These are phyloP conservation scores for Paramuricea clavata DNA, from an alignment of 92 coral and sea anemone species.

Conservation along the genomic window DNA sequence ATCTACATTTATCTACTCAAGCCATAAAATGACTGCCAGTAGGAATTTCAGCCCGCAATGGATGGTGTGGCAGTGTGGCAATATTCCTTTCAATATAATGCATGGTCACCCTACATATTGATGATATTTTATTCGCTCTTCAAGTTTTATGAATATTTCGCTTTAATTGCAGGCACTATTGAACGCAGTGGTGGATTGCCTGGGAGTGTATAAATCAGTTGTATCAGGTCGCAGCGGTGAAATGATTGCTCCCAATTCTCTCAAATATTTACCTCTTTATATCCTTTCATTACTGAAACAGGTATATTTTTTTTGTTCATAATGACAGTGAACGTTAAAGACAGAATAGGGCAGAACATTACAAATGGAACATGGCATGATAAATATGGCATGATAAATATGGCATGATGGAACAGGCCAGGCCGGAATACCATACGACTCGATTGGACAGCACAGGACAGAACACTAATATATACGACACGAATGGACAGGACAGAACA, in stretches of 20 bases:
- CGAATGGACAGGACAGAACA: too few relatives aligned
- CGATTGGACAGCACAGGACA: background rate
- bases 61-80: too few relatives aligned
- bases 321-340: too few relatives aligned
- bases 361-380: too few relatives aligned
- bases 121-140: background rate
- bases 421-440: too few relatives aligned
- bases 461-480: background rate
- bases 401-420: background rate
- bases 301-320: constrained; percentile 57
- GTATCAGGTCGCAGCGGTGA: constrained; percentile 92
- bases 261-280: constrained; percentile 84
- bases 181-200: constrained; percentile 94
- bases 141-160: background rate
- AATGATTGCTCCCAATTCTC: constrained; percentile 86
- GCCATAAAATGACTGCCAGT: too few relatives aligned
- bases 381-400: too few relatives aligned
- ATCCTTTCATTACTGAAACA: constrained; percentile 90
- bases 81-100: too few relatives aligned
- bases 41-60: too few relatives aligned
- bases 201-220: constrained; percentile 78
- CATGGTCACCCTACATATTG: background rate
- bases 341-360: background rate
- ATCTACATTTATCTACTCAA: too few relatives aligned
- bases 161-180: constrained; percentile 80